Conservation (phyloP, 2,797 vertebrate genomes). For the Malurus splendens region DNA sequence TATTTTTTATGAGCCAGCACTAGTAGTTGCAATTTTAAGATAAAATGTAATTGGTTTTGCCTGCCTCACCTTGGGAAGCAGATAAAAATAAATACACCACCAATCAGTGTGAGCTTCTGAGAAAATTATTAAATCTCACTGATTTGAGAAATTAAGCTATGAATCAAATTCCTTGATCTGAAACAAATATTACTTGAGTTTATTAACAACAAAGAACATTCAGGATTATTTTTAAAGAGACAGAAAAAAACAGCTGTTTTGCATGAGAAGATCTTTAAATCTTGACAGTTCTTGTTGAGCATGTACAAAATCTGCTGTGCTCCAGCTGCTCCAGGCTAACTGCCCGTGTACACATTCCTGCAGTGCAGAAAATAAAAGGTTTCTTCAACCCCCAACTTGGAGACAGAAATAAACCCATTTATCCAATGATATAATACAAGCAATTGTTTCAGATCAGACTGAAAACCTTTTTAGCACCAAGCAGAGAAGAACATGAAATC, state of each 20-base stretch:
- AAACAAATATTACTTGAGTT: neutral
- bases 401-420: slow-evolving; percentile 23
- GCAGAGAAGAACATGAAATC: slow-evolving; percentile 8
- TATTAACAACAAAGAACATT: neutral
- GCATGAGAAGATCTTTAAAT: neutral
- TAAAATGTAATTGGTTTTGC: slow-evolving; percentile 4
- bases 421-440: neutral
- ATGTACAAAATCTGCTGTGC: neutral
- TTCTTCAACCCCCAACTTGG: neutral
- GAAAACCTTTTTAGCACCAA: neutral
- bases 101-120: neutral
- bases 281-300: neutral
- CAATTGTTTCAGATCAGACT: slow-evolving; percentile 8
- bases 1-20: neutral
- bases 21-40: neutral
- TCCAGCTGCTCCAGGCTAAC: neutral
- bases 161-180: neutral
- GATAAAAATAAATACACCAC: neutral
- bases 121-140: neutral
- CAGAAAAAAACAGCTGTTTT: neutral
- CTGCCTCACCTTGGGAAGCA: neutral
- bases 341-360: neutral
- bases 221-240: neutral
- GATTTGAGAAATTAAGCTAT: neutral
- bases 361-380: neutral